Base-by-base conservation (phyloP, 2,888 invertebrate genomes). In the Leptinotarsa tumamoca region DNA sequence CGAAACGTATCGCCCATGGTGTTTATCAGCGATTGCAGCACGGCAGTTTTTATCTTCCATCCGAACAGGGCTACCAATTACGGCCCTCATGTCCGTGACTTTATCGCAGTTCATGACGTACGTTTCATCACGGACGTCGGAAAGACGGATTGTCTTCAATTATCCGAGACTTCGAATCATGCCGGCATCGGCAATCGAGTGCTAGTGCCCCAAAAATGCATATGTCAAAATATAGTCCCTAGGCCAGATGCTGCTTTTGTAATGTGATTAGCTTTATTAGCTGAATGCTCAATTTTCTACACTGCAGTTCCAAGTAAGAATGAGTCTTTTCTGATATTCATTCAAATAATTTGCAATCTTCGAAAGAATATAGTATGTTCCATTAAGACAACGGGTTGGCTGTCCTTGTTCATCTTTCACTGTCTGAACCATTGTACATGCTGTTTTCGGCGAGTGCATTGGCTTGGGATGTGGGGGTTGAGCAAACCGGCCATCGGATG, bases 101-200 rank as follows among this genome's bases (percentile, higher is more conserved):
- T 85, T 85, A 85, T 85, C 85, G 80, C 81, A 76, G 81, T 80
- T 83, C 80, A 83, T 84, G 85, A 84, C 84, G 83, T 82, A 83
- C 82, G 84, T 85, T 85, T 85, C 85, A 85, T 86, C 86, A 84
- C 82, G 81, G 81, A 80, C 80, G 83, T 82, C 80, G 83, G 82
- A 83, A 85, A 87, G 86, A 87, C 85, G 86, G 86, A 87, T 87
- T 87, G 87, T 86, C 87, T 86, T 87, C 86, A 87, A 87, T 87
- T 87, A 87, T 86, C 87, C 84, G 81, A 84, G 86, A 86, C 86
- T 83, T 85, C 86, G 70, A 66, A 54, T 51, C n/a, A 71, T 69
- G 61, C 68, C 49, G 52, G 74, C 73, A 50, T 49, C 70, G 71
- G 71, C 71, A 72, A 73, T 73, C 71, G 73, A 49, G 58, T 63